These are phyloP conservation scores for Caenorhabditis imperialis DNA, from an alignment of 2,888 invertebrate species.

Conservation along the genomic window DNA sequence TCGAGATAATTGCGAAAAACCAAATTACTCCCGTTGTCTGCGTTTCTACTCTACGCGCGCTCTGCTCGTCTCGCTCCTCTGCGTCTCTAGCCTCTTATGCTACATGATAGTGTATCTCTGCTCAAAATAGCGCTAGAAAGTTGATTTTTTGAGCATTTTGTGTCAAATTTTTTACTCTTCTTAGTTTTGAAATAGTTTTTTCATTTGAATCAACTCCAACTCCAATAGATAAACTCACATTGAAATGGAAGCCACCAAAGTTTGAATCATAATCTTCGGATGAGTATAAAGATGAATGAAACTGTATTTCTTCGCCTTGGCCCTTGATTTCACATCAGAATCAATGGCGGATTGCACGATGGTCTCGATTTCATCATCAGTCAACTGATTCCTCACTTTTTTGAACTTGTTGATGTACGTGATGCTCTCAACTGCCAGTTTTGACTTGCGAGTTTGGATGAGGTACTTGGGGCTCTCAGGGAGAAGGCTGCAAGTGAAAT, in stretches of 20 bases:
- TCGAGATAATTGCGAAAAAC: too few species aligned
- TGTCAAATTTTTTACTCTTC: too few species aligned
- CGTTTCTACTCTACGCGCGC: too few species aligned
- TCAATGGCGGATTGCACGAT: constrained; percentile 45
- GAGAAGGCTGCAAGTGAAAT: constrained; percentile 49
- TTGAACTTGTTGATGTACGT: constrained; percentile 61
- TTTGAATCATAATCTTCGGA: constrained; percentile 42
- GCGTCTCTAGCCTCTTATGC: too few species aligned
- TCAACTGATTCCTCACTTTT: constrained; percentile 29
- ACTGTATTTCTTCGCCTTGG: constrained; percentile 62
- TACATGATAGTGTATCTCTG: too few species aligned
- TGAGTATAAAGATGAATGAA: constrained; percentile 61
- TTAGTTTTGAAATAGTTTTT: too few species aligned
- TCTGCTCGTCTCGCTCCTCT: too few species aligned
- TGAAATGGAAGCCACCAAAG: constrained; percentile 42
- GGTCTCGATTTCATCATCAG: constrained; percentile 40
- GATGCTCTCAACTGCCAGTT: constrained; percentile 56
- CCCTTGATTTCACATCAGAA: constrained; percentile 31
- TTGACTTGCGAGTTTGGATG: constrained; percentile 55
- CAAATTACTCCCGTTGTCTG: too few species aligned
- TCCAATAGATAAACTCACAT: too few species aligned
- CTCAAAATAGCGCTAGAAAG: too few species aligned
- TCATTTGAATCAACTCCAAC: too few species aligned
- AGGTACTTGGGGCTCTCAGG: constrained; percentile 66
- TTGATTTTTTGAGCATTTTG: too few species aligned